Evolutionary conservation across 2,797 vertebrate species (phyloP), one percentile per base, ranked within the genome.

Genomic region (Distichodus sexfasciatus): DNA sequence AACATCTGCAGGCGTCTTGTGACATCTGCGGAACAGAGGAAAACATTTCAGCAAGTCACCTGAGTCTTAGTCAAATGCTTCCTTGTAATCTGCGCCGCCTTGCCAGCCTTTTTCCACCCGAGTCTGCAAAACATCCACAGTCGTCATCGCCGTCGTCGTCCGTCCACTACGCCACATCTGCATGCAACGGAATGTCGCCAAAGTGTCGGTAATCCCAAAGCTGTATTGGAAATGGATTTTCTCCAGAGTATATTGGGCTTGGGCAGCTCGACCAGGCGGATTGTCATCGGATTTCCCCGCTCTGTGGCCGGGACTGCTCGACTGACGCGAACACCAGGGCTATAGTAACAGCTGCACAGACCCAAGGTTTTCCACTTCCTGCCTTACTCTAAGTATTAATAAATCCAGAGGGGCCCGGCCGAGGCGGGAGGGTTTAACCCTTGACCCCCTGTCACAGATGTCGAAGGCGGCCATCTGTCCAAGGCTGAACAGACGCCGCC

Each of bases 11-110:
- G 59, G 26, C 43, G 63, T 77, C 79, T 77, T 81, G 77, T 83
- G 80, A 79, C 73, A 24, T 40, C 72, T 19, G 35, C 50, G 40
- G 28, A 63, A 57, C 15, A 29, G 47, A 17, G 35, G 38, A 58
- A 58, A 63, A 38, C 55, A 64, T 57, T 46, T 50, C 57, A 28
- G 40, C 38, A 53, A 78, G 84, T 82, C 83, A 82, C 85, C 77
- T 82, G 83, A 83, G 77, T 43, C 63, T 81, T 55, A 70, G 74
- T 82, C 81, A 85, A 66, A 71, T 15, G 48, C 79, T 79, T 82
- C 54, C 66, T 63, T 61, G 47, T 31, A 50, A 55, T 58, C 51
- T 15, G 26, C 41, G 15, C 2, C 15, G 21, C 50, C 44, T 24
- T 23, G 10, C 14, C 38, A 29, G 53, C 57, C n/a, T n/a, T 36